phyloP scores from a whole-genome alignment of 2,113 vertebrate species.

The Clarias gariepinus region DNA sequence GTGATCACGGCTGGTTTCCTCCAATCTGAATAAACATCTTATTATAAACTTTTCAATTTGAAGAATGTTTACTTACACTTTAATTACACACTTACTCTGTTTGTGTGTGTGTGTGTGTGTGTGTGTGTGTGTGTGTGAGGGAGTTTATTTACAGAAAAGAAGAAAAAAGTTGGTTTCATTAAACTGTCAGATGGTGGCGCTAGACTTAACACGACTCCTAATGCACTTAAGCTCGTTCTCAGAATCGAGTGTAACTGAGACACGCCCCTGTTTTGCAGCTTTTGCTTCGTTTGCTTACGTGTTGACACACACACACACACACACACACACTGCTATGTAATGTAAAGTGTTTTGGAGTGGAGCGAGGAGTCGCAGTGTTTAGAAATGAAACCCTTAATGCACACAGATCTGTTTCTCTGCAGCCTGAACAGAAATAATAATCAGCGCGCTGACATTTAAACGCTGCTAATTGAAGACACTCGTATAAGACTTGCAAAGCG shows the following conservation, averaged over 20 bases:
- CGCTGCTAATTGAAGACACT: constrained; percentile 75
- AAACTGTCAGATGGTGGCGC: background rate
- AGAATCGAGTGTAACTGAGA: background rate
- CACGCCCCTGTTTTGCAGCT: background rate
- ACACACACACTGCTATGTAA: constrained; percentile 50
- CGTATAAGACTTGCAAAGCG: constrained; percentile 81
- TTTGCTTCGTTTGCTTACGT: too few species aligned
- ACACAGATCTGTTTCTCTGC: constrained; percentile 39
- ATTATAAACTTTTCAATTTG: too few species aligned
- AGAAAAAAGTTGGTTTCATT: background rate
- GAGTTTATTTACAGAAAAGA: too few species aligned
- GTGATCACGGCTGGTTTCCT: too few species aligned
- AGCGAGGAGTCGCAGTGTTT: constrained; percentile 18
- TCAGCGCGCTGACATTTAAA: constrained; percentile 77
- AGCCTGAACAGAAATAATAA: constrained; percentile 64
- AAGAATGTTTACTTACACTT: too few species aligned
- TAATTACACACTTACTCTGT: too few species aligned
- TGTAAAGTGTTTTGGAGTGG: background rate
- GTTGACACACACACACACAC: background rate
- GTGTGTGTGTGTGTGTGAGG: too few species aligned
- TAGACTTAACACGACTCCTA: background rate
- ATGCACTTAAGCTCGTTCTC: background rate
- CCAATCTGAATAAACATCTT: too few species aligned
- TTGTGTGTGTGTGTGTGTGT: too few species aligned
- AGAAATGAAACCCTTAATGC: constrained; percentile 23